Evolutionary conservation across 1,140 invertebrate genomes (phyloP).

Genomic region (Drosophila persimilis): DNA sequence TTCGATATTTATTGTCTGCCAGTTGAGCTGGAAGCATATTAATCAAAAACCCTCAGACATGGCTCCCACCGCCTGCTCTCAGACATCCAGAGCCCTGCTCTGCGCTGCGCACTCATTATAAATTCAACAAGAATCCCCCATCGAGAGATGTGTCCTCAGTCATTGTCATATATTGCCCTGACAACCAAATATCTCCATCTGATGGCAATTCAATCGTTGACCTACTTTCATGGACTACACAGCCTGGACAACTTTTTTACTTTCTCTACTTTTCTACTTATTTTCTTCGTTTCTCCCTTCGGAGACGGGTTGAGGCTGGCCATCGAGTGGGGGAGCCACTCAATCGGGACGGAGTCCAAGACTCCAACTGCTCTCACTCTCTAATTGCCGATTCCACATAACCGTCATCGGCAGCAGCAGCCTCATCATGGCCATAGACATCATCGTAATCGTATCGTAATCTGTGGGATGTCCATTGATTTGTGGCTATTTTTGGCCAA

Average conservation of each 20-base stretch:
- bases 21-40: conserved; percentile 47
- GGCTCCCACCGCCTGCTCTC: too few relatives aligned
- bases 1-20: conserved; percentile 55
- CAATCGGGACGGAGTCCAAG: conserved; percentile 13
- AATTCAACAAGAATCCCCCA: conserved; percentile 52
- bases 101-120: conserved; percentile 27
- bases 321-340: conserved; percentile 11
- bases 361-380: conserved; percentile 16
- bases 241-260: not conserved
- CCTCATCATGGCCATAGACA: conserved; percentile 17
- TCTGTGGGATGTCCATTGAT: conserved; percentile 34
- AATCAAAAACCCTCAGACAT: conserved; percentile 51
- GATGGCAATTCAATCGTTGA: conserved; percentile 70
- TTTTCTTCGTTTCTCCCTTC: not conserved
- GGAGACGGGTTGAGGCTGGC: conserved; percentile 15
- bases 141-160: conserved; percentile 2
- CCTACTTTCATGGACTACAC: conserved; percentile 56
- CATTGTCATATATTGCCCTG: conserved; percentile 30
- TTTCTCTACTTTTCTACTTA: conserved; percentile 7
- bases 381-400: conserved; percentile 46
- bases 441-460: conserved; percentile 3
- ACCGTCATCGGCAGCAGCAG: conserved; percentile 5
- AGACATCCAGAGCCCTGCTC: not conserved
- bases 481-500: conserved; percentile 46
- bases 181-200: conserved; percentile 46